A percentile compares a stretch with the other conserved stretches of the same genome.
These are phyloP conservation scores for Lineus longissimus DNA, from an alignment of 1,140 invertebrate species.

Conservation along the genomic window DNA sequence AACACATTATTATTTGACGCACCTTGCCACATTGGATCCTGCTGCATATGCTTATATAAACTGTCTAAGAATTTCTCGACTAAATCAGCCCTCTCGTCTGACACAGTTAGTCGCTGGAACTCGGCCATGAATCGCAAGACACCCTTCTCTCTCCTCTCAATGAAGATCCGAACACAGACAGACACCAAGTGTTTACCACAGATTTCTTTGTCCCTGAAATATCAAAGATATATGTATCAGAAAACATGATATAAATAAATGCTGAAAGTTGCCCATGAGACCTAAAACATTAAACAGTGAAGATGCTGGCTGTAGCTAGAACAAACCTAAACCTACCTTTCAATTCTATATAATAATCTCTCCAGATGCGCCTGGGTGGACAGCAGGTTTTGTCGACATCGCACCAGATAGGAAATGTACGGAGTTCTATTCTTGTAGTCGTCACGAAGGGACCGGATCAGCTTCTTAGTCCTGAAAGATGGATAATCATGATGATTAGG, in stretches of 20 bases:
- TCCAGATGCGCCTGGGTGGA: conserved; percentile 76
- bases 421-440: conserved; percentile 75
- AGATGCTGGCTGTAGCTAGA: too few relatives aligned
- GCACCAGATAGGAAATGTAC: conserved; percentile 81
- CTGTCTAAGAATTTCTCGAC: conserved; percentile 63
- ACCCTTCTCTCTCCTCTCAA: conserved; percentile 66
- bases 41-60: conserved; percentile 63
- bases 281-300: too few relatives aligned
- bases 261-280: not conserved
- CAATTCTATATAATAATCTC: conserved; percentile 57
- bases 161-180: conserved; percentile 73
- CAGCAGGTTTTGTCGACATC: conserved; percentile 76
- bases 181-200: conserved; percentile 75
- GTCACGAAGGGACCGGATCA: conserved; percentile 73
- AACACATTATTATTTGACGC: too few relatives aligned
- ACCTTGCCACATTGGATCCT: conserved; percentile 71
- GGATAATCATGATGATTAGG: too few relatives aligned
- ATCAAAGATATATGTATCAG: conserved; percentile 13
- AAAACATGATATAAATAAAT: conserved; percentile 1
- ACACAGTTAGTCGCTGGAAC: conserved; percentile 69
- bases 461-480: conserved; percentile 65
- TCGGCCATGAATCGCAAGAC: conserved; percentile 69
- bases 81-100: conserved; percentile 74
- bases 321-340: conserved; percentile 48
- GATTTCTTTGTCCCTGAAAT: conserved; percentile 68